These are phyloP conservation scores for Sebastes trivittatus DNA, from an alignment of 2,797 vertebrate genomes.

Conservation along the genomic window DNA sequence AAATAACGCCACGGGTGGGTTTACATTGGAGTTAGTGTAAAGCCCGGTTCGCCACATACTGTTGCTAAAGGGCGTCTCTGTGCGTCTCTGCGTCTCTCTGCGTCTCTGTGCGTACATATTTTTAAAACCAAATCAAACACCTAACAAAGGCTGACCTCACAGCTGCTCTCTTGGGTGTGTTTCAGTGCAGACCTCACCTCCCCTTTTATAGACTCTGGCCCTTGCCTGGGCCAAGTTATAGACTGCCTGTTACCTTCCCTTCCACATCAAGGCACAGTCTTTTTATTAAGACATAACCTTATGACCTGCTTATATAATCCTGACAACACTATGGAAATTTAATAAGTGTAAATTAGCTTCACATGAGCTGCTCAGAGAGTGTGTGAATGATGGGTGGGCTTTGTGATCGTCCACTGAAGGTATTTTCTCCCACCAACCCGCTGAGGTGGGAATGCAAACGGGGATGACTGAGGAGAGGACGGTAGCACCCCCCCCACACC, in stretches of 20 bases:
- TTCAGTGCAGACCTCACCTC: neutral
- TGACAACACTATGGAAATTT: constrained; percentile 43
- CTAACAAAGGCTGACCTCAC: neutral
- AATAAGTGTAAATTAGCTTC: constrained; percentile 54
- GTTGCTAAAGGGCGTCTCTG: too few relatives aligned
- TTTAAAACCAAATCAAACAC: neutral
- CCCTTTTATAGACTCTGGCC: neutral
- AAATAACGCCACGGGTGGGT: too few relatives aligned
- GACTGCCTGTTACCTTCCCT: neutral
- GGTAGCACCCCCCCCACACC: constrained; percentile 17
- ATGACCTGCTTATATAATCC: constrained; percentile 40
- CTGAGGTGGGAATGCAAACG: constrained; percentile 44
- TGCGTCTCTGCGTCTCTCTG: too few relatives aligned
- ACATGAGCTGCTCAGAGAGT: constrained; percentile 5
- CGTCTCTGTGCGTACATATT: neutral
- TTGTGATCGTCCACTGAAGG: constrained; percentile 7
- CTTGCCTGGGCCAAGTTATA: neutral
- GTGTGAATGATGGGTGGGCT: constrained; percentile 44
- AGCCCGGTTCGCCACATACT: too few relatives aligned
- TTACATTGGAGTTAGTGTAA: too few relatives aligned
- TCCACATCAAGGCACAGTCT: neutral
- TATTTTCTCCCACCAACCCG: constrained; percentile 43
- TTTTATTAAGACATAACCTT: neutral
- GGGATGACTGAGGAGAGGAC: constrained; percentile 47
- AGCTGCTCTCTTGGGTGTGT: neutral